Base-by-base conservation (phyloP, 2,888 invertebrate genomes). In the Trissolcus japonicus region DNA sequence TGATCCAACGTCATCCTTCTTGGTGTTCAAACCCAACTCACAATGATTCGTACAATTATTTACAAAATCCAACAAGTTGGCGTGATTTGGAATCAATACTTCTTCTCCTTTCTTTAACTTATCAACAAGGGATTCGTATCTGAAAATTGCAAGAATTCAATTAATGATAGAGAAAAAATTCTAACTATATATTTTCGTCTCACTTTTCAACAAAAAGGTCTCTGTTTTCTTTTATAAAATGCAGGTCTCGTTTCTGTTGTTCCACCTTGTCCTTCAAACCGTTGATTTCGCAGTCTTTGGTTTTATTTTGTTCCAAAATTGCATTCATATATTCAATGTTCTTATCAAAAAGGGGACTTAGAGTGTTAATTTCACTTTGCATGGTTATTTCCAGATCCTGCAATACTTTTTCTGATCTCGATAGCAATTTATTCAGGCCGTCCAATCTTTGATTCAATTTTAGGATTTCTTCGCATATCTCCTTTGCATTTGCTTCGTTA, bases 121-220 rank as follows among this genome's bases (percentile, higher is more conserved):
- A n/a, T 59, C 21, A 55, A 66, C 35, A 7, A 66, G 4, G 16
- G 25, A 60, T 50, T 60, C 50, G 19, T 55, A 66, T 25, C 59
- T 72, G 6, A 40, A 54, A 48, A 48, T 4, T 0, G n/a, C 43
- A 43, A n/a, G 11, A 43, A 43, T 43, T 13, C 43, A 3, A 43
- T 43, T 13, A 43, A 43, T 43, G 43, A 11, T 13, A 13, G 2
- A 11, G n/a, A 0, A 43, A 43, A 14, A 2, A 14, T 25, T 25
- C 6, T 25, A 43, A 43, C n/a, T 43, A 43, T 6, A 1, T 6
- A 6, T 25, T 25, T 40, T 2, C 16, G 3, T 19, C 4, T 13
- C 80, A 84, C 85, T 82, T 84, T 56, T 81, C 69, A 63, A 84
- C 81, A n/a, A 82, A 82, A 3, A 77, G 77, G 41, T 84, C 83